These are phyloP conservation scores for Drosophila quasianomalipes DNA, from an alignment of 2,888 invertebrate species.

Conservation along the genomic window DNA sequence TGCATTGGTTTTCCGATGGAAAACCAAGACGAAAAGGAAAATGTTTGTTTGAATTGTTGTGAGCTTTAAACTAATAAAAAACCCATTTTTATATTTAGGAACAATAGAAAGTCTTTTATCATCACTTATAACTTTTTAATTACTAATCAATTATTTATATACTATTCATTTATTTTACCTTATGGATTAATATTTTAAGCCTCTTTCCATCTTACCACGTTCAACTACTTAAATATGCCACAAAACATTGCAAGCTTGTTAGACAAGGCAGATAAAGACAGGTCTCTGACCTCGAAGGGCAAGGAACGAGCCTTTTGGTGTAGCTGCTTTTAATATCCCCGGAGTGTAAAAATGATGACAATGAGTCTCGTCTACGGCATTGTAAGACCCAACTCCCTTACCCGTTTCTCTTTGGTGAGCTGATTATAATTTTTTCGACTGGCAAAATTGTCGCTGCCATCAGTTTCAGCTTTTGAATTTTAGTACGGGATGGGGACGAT, in stretches of 20 bases:
- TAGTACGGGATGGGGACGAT: background rate
- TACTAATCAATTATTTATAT: background rate
- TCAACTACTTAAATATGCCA: constrained; percentile 29
- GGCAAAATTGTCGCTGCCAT: background rate
- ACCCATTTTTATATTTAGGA: background rate
- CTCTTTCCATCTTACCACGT: constrained; percentile 13
- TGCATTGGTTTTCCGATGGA: constrained; percentile 44
- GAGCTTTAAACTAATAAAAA: background rate
- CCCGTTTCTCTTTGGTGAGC: background rate
- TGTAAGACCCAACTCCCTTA: constrained; percentile 1
- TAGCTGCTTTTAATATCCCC: constrained; percentile 27
- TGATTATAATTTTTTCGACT: background rate
- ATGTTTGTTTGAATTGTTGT: background rate
- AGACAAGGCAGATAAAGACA: constrained; percentile 1
- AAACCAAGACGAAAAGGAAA: background rate
- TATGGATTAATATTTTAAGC: background rate
- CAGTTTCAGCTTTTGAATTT: background rate
- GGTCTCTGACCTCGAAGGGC: constrained; percentile 39
- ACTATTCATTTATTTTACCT: constrained; percentile 12
- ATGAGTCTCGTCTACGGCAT: constrained; percentile 24
- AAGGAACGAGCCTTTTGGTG: constrained; percentile 17
- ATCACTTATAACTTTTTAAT: background rate
- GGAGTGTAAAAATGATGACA: constrained; percentile 38
- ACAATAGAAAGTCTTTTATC: background rate
- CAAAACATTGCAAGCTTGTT: constrained; percentile 31